Conservation (phyloP, 2,888 invertebrate species). For the Lasioglossum zephyrum region DNA sequence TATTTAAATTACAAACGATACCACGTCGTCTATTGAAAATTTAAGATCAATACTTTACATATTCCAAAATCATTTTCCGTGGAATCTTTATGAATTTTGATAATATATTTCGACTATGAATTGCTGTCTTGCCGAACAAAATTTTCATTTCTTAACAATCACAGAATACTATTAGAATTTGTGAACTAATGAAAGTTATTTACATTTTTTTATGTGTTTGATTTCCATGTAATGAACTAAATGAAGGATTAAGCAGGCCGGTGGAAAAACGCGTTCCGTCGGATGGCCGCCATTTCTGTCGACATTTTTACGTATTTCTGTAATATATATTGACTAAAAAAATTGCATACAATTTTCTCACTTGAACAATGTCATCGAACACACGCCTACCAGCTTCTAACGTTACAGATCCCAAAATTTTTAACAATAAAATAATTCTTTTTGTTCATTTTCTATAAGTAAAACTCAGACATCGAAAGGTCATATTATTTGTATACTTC, state of each 20-base stretch:
- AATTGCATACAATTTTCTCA: not conserved
- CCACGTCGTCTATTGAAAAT: not conserved
- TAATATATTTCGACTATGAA: not conserved
- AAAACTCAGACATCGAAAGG: not conserved
- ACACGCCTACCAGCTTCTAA: not conserved
- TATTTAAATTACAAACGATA: not conserved
- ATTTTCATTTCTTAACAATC: not conserved
- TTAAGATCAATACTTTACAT: not conserved
- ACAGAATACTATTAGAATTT: not conserved
- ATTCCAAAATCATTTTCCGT: not conserved
- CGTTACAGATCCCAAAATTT: not conserved
- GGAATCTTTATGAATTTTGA: not conserved
- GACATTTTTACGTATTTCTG: not conserved
- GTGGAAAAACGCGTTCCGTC: slow-evolving; percentile 52
- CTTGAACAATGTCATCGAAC: not conserved
- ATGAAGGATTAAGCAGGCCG: not conserved
- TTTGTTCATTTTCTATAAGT: not conserved
- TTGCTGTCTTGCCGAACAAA: not conserved
- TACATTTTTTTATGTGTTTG: not conserved
- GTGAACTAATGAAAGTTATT: not conserved
- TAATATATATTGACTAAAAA: not conserved
- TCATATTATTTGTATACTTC: not conserved
- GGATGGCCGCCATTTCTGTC: slow-evolving; percentile 54
- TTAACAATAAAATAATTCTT: not conserved
- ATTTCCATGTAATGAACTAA: not conserved